phyloP scores from a whole-genome alignment of 2,888 invertebrate species.

The Euzophera pinguis region DNA sequence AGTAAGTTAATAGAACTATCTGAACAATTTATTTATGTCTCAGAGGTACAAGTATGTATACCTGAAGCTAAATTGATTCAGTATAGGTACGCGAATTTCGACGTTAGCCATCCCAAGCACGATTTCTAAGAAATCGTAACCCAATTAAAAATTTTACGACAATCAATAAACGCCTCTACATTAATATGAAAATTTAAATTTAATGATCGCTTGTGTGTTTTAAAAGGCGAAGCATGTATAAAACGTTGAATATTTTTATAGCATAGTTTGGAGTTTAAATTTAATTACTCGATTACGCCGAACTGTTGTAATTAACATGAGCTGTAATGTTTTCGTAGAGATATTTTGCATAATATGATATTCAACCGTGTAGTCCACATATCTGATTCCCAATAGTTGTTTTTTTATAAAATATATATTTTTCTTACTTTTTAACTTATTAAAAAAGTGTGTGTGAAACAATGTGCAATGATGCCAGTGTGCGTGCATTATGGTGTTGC shows the following conservation, averaged over 20 bases:
- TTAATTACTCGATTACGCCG: conserved; percentile 3
- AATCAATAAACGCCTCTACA: background rate
- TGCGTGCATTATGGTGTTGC: too few species aligned
- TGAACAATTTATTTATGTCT: too few species aligned
- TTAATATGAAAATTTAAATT: background rate
- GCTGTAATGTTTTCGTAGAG: conserved; percentile 4
- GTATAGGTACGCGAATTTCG: background rate
- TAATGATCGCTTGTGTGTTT: background rate
- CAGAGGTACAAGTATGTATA: too few species aligned
- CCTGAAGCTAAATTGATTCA: too few species aligned
- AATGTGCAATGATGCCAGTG: too few species aligned
- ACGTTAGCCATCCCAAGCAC: background rate
- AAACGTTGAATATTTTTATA: background rate
- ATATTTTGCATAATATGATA: conserved; percentile 5
- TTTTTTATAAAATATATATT: background rate
- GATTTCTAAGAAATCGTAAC: background rate
- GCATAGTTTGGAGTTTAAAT: background rate
- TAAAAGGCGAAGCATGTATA: background rate
- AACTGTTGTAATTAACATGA: background rate
- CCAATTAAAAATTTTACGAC: conserved; percentile 4
- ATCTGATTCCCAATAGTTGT: background rate
- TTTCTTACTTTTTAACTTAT: too few species aligned
- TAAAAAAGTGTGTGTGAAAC: too few species aligned
- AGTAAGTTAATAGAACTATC: too few species aligned
- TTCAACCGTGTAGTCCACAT: background rate